phyloP scores from a whole-genome alignment of 2,888 invertebrate genomes.

The Aleiodes leptofemur region DNA sequence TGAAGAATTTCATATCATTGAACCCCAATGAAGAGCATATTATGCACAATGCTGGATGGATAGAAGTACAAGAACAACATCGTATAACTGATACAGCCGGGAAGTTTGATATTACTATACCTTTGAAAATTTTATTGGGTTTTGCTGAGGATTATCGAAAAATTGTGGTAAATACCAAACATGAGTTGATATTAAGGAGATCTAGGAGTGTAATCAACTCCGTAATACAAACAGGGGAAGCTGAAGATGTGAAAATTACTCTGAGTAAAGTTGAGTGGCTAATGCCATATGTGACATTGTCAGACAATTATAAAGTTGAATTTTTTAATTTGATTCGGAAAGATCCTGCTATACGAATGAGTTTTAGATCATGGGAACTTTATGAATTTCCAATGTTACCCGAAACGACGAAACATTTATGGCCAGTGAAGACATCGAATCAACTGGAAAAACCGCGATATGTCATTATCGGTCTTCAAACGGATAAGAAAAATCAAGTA shows the following conservation, averaged over 20 bases:
- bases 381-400: background rate
- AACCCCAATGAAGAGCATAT: background rate
- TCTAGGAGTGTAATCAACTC: background rate
- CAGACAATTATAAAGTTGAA: background rate
- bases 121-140: background rate
- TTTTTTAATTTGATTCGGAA: too few species aligned
- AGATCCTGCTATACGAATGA: background rate
- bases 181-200: background rate
- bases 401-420: background rate
- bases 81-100: background rate
- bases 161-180: slow-evolving; percentile 11
- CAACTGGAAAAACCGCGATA: background rate
- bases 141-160: slow-evolving; percentile 7
- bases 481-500: background rate
- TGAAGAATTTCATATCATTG: background rate
- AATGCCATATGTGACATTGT: slow-evolving; percentile 6
- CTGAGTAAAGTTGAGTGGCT: slow-evolving; percentile 1
- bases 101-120: background rate
- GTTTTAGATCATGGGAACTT: too few species aligned
- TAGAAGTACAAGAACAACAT: too few species aligned
- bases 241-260: background rate
- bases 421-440: too few species aligned
- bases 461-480: slow-evolving; percentile 13
- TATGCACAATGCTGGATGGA: slow-evolving; percentile 8
- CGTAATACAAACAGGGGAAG: background rate